Evolutionary conservation across 2,888 invertebrate genomes (phyloP), one percentile per base, ranked within the genome.

Genomic region (Oeneis ivallda): DNA sequence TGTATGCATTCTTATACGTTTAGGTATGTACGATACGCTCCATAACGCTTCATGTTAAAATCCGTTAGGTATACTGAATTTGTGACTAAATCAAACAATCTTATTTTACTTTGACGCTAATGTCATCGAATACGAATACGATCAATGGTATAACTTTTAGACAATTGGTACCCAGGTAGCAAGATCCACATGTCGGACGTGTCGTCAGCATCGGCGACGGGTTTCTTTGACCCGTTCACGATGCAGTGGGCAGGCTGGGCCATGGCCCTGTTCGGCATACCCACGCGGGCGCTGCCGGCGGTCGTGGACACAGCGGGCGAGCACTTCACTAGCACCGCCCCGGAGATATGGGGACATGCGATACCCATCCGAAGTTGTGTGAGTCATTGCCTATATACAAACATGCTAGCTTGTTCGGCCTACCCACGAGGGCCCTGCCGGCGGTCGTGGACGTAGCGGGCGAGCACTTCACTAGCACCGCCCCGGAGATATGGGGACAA

Each of bases 161-260:
- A n/a, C n/a, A n/a, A n/a, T n/a, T n/a, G n/a, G n/a, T n/a, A n/a
- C n/a, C n/a, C 77, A 92, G 92, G 87, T 63, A 89, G 92, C 8
- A 89, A 86, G 74, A 80, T 93, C 34, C 96, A 97, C 83, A 94
- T 97, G 65, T 96, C 96, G 0, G 99, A 99, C 80, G 94, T 96
- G n/a, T 97, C 97, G 0, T 97, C 96, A 74, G 97, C 97, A 1
- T 96, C 98, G 43, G 96, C 97, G 1, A 98, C 98, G 0, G 99
- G 98, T 1, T 93, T 99, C 76, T 99, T 94, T 83, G 99, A 99
- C 85, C 98, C 98, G 0, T 99, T 97, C 83, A 94, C 95, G 69
- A 93, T 97, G 90, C 91, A 94, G 70, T 99, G 98, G 98, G 96
- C 97, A 0, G 89, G 88, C 8, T 94, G 94, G 93, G 94, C 95